Percentiles rank a stretch among this genome's conserved stretches.
These are phyloP conservation scores for Plutella xylostella DNA, from an alignment of 2,888 invertebrate species.

Conservation along the genomic window DNA sequence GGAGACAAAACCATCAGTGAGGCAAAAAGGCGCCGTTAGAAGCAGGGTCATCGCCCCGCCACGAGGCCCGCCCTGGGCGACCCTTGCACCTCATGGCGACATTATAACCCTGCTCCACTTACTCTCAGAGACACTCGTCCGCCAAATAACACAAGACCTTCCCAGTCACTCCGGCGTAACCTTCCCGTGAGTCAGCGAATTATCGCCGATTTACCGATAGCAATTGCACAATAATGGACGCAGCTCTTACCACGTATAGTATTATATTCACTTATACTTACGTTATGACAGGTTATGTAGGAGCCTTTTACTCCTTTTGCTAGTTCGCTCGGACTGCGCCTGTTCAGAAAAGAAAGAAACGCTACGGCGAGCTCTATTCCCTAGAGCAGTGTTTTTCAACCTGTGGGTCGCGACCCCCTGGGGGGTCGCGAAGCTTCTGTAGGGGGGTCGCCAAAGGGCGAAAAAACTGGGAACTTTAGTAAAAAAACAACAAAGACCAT, in stretches of 20 bases:
- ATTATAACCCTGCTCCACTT: constrained; percentile 25
- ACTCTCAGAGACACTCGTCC: constrained; percentile 30
- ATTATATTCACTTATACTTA: constrained; percentile 52
- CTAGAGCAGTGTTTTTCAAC: no score
- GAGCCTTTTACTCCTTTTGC: constrained; percentile 71
- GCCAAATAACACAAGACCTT: constrained; percentile 20
- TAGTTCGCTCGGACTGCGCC: constrained; percentile 67
- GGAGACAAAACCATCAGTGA: constrained; percentile 19
- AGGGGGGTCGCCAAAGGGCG: no score
- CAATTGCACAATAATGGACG: constrained; percentile 23
- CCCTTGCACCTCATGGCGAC: constrained; percentile 32
- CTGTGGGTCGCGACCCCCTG: no score
- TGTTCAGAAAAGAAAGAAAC: constrained; percentile 69
- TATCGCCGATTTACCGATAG: constrained; percentile 16
- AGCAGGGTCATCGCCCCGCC: constrained; percentile 46
- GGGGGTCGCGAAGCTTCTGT: no score
- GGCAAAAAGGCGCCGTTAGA: constrained; percentile 29
- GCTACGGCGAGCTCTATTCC: constrained; percentile 62
- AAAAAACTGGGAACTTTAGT: no score
- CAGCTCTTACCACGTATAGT: constrained; percentile 29
- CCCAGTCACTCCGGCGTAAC: neutral
- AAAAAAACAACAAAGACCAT: no score
- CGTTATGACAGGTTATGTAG: constrained; percentile 70
- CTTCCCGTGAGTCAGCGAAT: constrained; percentile 31
- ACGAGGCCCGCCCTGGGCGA: constrained; percentile 4